Conservation (phyloP, 2,888 invertebrate species). For the Pimpla rufipes region DNA sequence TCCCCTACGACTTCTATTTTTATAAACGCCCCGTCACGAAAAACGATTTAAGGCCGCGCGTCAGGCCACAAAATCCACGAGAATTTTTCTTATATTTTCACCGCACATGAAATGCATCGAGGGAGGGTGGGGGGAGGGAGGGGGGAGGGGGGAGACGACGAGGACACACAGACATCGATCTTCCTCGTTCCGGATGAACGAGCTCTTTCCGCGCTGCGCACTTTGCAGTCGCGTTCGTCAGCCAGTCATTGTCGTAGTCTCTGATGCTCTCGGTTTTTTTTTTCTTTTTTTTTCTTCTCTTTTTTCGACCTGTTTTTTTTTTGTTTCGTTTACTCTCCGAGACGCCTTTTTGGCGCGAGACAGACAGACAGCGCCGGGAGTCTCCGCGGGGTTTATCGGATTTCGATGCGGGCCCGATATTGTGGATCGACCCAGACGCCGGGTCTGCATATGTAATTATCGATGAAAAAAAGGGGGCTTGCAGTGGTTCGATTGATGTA, state of each 20-base stretch:
- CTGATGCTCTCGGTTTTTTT: slow-evolving; percentile 5
- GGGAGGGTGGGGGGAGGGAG: neutral
- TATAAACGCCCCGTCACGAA: slow-evolving; percentile 75
- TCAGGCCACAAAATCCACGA: slow-evolving; percentile 29
- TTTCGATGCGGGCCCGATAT: no score
- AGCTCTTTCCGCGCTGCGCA: slow-evolving; percentile 32
- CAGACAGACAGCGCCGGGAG: no score
- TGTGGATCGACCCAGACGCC: no score
- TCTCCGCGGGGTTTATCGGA: no score
- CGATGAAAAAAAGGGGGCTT: no score
- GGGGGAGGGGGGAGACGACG: neutral
- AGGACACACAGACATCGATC: slow-evolving; percentile 33
- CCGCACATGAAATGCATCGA: slow-evolving; percentile 22
- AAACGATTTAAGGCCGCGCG: slow-evolving; percentile 78
- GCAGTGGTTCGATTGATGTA: no score
- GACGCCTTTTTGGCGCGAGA: neutral
- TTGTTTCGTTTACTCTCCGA: neutral
- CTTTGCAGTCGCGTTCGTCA: slow-evolving; percentile 39
- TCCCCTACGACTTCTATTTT: slow-evolving; percentile 74
- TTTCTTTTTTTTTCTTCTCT: neutral
- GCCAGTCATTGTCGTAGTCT: slow-evolving; percentile 22
- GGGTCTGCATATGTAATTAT: no score
- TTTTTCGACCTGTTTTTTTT: no score
- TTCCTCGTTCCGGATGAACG: slow-evolving; percentile 17
- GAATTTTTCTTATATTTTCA: slow-evolving; percentile 44